These are phyloP conservation scores for Ciona savignyi DNA, from an alignment of 23 tunicate species.

Conservation along the genomic window DNA sequence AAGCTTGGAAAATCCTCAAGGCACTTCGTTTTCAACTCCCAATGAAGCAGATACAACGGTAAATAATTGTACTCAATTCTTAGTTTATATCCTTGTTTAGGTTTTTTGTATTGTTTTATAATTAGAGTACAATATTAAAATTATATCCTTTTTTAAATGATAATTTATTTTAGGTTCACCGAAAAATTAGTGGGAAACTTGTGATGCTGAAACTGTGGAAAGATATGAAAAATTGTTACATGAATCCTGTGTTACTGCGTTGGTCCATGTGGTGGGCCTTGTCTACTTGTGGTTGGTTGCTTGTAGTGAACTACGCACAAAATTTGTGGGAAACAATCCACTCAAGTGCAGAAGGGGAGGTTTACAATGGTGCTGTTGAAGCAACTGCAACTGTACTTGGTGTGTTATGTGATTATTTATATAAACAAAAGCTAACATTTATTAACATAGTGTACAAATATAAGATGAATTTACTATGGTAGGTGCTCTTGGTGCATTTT, in stretches of 20 bases:
- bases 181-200: neutral
- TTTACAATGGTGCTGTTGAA: slow-evolving; percentile 80
- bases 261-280: slow-evolving; percentile 95
- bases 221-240: slow-evolving; percentile 30
- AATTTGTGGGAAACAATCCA: slow-evolving; percentile 76
- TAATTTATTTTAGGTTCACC: too few relatives aligned
- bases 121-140: too few relatives aligned
- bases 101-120: too few relatives aligned
- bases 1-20: neutral
- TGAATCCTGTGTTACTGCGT: slow-evolving; percentile 27
- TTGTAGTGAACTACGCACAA: slow-evolving; percentile 81
- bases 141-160: too few relatives aligned
- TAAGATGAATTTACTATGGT: too few relatives aligned
- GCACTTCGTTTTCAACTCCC: slow-evolving; percentile 2
- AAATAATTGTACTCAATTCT: too few relatives aligned
- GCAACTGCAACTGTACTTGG: slow-evolving; percentile 55
- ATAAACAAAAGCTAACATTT: neutral
- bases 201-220: neutral
- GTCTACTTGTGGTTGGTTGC: slow-evolving; percentile 79
- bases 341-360: slow-evolving; percentile 42
- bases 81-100: too few relatives aligned
- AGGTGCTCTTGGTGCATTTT: slow-evolving; percentile 74
- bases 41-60: neutral
- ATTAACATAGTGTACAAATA: too few relatives aligned
- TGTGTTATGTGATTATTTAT: neutral